phyloP scores from a whole-genome alignment of 1,140 invertebrate genomes.

The Cataglyphis hispanica region DNA sequence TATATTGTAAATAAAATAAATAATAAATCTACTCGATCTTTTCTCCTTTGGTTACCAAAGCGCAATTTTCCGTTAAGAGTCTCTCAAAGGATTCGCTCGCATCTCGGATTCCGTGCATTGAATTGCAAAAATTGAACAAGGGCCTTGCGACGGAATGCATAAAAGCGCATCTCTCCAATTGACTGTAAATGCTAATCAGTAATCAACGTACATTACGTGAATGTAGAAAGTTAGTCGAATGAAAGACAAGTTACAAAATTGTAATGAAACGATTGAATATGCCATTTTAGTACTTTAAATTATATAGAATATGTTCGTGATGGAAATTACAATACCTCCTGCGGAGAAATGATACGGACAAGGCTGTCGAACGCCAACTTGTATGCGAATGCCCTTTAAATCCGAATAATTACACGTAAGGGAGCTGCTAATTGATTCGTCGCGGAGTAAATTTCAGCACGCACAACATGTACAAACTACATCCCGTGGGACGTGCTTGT shows the following conservation, averaged over 20 bases:
- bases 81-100: not conserved
- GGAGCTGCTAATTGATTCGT: constrained; percentile 56
- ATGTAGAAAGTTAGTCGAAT: not conserved
- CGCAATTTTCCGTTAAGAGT: not conserved
- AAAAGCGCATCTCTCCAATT: constrained; percentile 13
- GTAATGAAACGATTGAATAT: constrained; percentile 22
- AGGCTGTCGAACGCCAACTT: not conserved
- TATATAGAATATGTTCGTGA: not conserved
- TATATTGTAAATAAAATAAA: constrained; percentile 35
- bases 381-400: not conserved
- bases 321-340: constrained; percentile 30
- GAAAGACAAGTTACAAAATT: not conserved
- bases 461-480: constrained; percentile 20
- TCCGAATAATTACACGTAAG: constrained; percentile 43
- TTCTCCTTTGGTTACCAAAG: constrained; percentile 3
- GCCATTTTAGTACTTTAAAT: not conserved
- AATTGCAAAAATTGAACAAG: not conserved
- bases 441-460: not conserved
- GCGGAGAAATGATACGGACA: not conserved
- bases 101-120: not conserved
- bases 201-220: constrained; percentile 30
- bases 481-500: constrained; percentile 46
- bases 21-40: not conserved
- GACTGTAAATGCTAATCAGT: not conserved
- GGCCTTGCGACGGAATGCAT: constrained; percentile 1